Evolutionary conservation across 2,113 vertebrate genomes (phyloP).

Genomic region (Colaptes auratus): DNA sequence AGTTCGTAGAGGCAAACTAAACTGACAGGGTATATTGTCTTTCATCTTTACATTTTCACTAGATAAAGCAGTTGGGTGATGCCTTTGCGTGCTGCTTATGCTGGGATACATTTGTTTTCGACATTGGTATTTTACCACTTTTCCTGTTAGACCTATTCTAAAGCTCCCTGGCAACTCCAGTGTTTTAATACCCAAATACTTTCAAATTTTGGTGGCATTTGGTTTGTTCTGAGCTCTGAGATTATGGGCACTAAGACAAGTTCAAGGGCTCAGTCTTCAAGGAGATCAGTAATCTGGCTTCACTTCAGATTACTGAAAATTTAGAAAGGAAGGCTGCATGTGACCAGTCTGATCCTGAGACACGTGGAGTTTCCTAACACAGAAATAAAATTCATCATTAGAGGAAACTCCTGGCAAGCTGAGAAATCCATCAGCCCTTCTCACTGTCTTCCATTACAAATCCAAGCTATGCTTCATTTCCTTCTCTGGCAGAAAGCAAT

Average conservation of each 20-base stretch:
- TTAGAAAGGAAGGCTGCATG: neutral
- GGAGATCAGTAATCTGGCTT: neutral
- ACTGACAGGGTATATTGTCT: neutral
- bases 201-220: neutral
- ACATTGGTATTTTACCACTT: neutral
- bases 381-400: neutral
- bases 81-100: neutral
- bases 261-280: neutral
- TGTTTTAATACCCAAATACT: neutral
- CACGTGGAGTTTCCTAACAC: neutral
- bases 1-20: neutral
- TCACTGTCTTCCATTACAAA: neutral
- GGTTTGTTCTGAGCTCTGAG: neutral
- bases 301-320: neutral
- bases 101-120: neutral
- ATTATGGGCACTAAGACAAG: neutral
- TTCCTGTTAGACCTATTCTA: neutral
- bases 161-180: neutral
- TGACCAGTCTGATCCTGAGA: neutral
- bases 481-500: neutral
- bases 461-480: neutral
- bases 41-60: neutral
- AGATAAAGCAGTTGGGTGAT: neutral
- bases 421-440: neutral
- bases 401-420: neutral